Evolutionary conservation across 2,113 vertebrate genomes (phyloP), one percentile per base, ranked within the genome.

Genomic region (Oryzias melastigma): DNA sequence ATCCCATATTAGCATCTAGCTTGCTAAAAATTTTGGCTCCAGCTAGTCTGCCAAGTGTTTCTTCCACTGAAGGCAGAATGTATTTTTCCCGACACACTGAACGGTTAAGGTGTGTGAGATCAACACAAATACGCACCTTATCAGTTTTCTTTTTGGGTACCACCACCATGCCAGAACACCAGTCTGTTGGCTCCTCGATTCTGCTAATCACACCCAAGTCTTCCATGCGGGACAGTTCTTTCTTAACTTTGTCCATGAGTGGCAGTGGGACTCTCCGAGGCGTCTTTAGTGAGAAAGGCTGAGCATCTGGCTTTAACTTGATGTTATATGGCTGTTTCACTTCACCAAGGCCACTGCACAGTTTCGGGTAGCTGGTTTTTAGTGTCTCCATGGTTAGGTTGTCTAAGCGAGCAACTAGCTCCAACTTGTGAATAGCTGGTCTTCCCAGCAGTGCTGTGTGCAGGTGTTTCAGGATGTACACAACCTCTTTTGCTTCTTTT

Each of bases 141-240:
- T 22, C 22, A 22, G 22, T 22, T 22, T 22, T 22, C 22, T 22
- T 22, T 22, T 48, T 59, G 20, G 3, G 16, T 16, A 46, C 45
- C 13, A 46, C 45, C 45, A 46, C 45, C 16, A 17, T 17, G 7
- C 45, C 16, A 16, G 45, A 46, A 17, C 62, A 77, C 69, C 57
- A 74, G 0, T 67, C 58, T 3, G 48, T 68, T 12, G 62, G 57
- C 42, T 77, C 53, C n/a, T 71, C 27, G 0, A 73, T 22, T 22
- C 14, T 50, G 7, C 19, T 57, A 16, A 57, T 57, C 3, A 45
- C 20, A 0, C 55, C 52, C 1, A 15, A 5, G 5, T 20, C 6
- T 6, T 57, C 20, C 54, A 57, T 55, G 1, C 12, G 18, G 3
- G 12, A 5, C 40, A 18, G n/a, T 14, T 55, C 52, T 12, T 42